Evolutionary conservation across 2,797 vertebrate species (phyloP), one percentile per base, ranked within the genome.

Genomic region (Hemibagrus guttatus): DNA sequence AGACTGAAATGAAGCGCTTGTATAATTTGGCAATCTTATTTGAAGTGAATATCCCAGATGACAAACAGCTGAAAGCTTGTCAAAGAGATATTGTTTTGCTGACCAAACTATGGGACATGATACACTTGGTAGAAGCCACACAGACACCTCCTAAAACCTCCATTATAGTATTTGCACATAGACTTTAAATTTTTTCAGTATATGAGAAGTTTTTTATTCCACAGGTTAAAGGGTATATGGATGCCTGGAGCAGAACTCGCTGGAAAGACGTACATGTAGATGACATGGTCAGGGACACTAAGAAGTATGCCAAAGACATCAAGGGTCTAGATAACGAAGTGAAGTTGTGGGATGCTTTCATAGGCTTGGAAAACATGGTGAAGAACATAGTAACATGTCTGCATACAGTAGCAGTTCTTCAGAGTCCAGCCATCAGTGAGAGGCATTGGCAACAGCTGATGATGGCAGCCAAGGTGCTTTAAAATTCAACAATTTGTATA

Each of bases 401-500:
- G 72, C 94, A 95, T 87, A 97, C 97, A 0, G 97, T 99, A 69
- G 96, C 96, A 0, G 97, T 99, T 58, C 95, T 99, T 21, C 98
- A 97, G 81, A 99, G 96, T 76, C 96, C 97, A 0, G 97, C 98
- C 86, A 96, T 99, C 85, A 95, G 97, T 61, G 93, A 95, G 6
- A 93, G 97, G 7, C 98, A 99, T 91, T 99, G 98, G 98, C 92
- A 93, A 16, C 97, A 98, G 91, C 46, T 75, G 8, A 75, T 31
- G 13, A 52, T 28, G 13, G 72, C 72, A 71, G 21, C 35, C 72
- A 16, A 46, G 46, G 93, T 99, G 87, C 9, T 23, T 3, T 17
- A 31, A 58, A 52, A 8, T 42, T 35, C 28, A 35, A 4, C 9
- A 14, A 19, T 74, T 74, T 74, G 71, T 13, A 6, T n/a, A 21